Percentiles rank a stretch among this genome's conserved stretches.
These are phyloP conservation scores for Smutsia temminckii DNA, from an alignment of 2,797 vertebrate genomes.

Conservation along the genomic window DNA sequence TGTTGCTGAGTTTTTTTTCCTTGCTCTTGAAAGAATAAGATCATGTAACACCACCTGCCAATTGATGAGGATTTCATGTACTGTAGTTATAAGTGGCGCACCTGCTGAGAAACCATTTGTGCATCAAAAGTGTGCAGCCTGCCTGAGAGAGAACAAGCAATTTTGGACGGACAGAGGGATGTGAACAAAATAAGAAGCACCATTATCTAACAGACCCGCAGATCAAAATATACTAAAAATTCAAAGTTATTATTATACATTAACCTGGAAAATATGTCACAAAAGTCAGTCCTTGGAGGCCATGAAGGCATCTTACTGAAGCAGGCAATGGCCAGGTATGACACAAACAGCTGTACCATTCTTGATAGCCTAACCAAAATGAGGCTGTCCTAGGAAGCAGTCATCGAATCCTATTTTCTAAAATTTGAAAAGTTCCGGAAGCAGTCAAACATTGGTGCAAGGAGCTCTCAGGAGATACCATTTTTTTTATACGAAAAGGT, in stretches of 20 bases:
- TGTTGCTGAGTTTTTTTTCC: conserved; percentile 65
- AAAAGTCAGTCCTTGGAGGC: not conserved
- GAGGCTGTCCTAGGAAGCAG: conserved; percentile 47
- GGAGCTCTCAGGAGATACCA: not conserved
- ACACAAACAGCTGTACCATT: not conserved
- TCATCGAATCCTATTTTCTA: conserved; percentile 46
- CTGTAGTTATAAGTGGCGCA: conserved; percentile 62
- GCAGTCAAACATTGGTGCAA: not conserved
- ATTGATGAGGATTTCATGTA: conserved; percentile 71
- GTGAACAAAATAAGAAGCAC: conserved; percentile 15
- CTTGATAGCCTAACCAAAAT: conserved; percentile 10
- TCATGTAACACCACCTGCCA: conserved; percentile 72
- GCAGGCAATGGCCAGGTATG: not conserved
- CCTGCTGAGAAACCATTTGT: conserved; percentile 74
- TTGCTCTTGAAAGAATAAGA: conserved; percentile 41
- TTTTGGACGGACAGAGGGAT: conserved; percentile 2
- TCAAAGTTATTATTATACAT: conserved; percentile 25
- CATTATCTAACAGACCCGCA: not conserved
- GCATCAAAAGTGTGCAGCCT: not conserved
- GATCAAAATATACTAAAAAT: not conserved
- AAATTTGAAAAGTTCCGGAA: conserved; percentile 40
- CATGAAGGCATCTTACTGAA: not conserved
- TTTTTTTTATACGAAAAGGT: not conserved
- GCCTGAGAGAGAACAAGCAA: conserved; percentile 37
- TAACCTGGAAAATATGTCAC: conserved; percentile 24